Conservation (phyloP, 2,888 invertebrate genomes). For the Monochamus alternatus region DNA sequence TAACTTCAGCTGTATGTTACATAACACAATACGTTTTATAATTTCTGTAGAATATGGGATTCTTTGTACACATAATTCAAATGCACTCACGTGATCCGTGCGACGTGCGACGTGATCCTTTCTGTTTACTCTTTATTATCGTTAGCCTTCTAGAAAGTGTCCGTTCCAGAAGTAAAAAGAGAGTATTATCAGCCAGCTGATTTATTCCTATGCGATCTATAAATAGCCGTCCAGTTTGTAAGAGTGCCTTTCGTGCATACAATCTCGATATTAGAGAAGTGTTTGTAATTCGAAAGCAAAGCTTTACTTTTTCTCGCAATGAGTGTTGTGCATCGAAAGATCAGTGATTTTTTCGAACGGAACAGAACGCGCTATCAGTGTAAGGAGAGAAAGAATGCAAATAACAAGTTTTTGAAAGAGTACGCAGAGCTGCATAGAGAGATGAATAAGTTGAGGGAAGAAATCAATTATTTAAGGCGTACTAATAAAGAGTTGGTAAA, state of each 20-base stretch:
- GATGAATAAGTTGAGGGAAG: not conserved
- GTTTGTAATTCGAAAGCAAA: not conserved
- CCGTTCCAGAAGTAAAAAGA: slow-evolving; percentile 10
- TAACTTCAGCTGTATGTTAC: too few species aligned
- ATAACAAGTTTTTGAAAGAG: not conserved
- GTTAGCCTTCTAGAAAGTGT: not conserved
- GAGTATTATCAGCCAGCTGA: not conserved
- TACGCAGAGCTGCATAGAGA: not conserved
- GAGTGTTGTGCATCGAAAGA: not conserved
- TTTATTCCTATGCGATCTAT: slow-evolving; percentile 1
- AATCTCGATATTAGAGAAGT: not conserved
- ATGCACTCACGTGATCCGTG: not conserved
- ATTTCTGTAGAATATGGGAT: not conserved
- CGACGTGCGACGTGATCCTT: slow-evolving; percentile 1
- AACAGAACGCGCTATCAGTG: not conserved
- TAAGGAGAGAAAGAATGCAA: not conserved
- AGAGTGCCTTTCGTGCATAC: not conserved
- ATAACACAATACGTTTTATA: too few species aligned
- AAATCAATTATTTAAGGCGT: not conserved
- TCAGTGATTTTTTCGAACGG: not conserved
- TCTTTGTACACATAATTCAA: not conserved
- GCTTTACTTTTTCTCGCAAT: not conserved
- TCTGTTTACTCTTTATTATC: slow-evolving; percentile 2
- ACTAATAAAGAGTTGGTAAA: slow-evolving; percentile 2
- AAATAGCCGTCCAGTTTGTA: not conserved